Conservation (phyloP, 1,140 invertebrate species). For the Hylaeus volcanicus region DNA sequence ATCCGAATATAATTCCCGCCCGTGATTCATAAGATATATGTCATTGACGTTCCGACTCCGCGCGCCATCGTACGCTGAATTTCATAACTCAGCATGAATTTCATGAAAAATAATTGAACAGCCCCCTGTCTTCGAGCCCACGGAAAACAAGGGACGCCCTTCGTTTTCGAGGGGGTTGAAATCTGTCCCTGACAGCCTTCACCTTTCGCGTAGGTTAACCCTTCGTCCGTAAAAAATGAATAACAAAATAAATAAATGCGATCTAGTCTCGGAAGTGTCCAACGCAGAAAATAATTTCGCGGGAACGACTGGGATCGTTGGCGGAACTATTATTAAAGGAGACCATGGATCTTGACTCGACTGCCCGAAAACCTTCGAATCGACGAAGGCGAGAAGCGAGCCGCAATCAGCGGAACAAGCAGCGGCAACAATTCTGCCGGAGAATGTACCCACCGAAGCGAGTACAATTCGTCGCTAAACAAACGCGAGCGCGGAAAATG, state of each 20-base stretch:
- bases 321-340: too few species aligned
- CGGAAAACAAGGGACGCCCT: neutral
- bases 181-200: too few species aligned
- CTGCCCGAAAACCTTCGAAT: neutral
- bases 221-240: too few species aligned
- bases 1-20: constrained; percentile 41
- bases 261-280: too few species aligned
- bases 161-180: neutral
- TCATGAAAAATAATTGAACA: constrained; percentile 38
- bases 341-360: too few species aligned
- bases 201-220: too few species aligned
- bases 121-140: neutral
- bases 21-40: constrained; percentile 47
- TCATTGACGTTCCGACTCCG: constrained; percentile 34
- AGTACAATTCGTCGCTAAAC: constrained; percentile 2
- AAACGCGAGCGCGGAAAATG: neutral
- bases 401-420: constrained; percentile 6
- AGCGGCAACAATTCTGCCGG: neutral
- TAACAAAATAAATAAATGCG: too few species aligned
- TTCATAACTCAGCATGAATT: constrained; percentile 32
- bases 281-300: too few species aligned
- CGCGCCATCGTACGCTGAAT: constrained; percentile 21
- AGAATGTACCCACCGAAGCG: neutral
- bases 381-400: neutral
- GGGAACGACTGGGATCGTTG: too few species aligned